Conservation (phyloP, 2,888 invertebrate species). For the Metellina segmentata region DNA sequence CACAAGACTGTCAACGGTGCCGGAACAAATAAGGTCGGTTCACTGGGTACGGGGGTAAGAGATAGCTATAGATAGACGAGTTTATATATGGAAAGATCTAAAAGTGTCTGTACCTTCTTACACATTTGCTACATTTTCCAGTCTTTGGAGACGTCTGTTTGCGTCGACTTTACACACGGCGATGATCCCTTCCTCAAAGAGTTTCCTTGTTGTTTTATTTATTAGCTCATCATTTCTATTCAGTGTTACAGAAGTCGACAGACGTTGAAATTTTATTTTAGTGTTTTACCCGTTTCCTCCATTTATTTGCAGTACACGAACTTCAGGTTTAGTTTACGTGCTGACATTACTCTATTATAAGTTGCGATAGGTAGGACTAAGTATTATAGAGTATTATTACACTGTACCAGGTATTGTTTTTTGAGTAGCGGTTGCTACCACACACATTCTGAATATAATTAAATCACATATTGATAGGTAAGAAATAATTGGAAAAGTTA, state of each 20-base stretch:
- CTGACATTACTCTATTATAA: no score
- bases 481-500: no score
- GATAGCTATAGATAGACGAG: not conserved
- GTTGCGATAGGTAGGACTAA: no score
- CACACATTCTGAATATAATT: no score
- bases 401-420: no score
- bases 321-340: no score
- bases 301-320: no score
- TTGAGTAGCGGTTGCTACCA: no score
- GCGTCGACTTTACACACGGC: not conserved
- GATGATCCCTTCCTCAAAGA: not conserved
- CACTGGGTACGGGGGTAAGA: constrained; percentile 19
- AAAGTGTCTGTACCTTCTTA: not conserved
- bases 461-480: no score
- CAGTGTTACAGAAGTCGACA: not conserved
- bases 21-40: constrained; percentile 46
- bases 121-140: not conserved
- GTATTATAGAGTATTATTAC: no score
- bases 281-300: no score
- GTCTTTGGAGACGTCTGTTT: not conserved
- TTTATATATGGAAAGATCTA: not conserved
- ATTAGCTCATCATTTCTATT: not conserved
- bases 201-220: not conserved
- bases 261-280: no score
- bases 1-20: constrained; percentile 26